Conservation (phyloP, 2,113 vertebrate genomes). For the Phocoena sinus region DNA sequence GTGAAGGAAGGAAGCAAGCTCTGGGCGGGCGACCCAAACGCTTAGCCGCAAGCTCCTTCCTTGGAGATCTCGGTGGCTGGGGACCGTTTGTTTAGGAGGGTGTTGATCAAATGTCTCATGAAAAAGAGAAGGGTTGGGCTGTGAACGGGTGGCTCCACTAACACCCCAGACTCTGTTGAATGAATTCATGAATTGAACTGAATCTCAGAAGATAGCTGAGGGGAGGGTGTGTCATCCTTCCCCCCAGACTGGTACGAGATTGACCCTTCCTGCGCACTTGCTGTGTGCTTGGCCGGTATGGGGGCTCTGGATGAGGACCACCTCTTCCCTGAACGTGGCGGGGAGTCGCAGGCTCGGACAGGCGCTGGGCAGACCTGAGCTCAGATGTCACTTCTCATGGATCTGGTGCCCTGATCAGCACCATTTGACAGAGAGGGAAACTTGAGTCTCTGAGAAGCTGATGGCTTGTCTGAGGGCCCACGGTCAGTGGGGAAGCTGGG, state of each 20-base stretch:
- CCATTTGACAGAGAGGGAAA: background rate
- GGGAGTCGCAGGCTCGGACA: rapidly evolving
- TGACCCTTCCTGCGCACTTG: rapidly evolving
- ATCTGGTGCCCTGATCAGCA: background rate
- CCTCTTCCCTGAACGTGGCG: rapidly evolving
- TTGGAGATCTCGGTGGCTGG: background rate
- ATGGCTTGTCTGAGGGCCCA: background rate
- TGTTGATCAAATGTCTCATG: background rate
- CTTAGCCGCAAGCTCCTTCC: rapidly evolving
- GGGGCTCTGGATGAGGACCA: rapidly evolving
- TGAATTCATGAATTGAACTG: background rate
- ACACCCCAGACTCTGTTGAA: background rate
- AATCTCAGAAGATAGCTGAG: background rate
- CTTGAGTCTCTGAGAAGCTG: background rate
- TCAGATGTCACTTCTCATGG: background rate
- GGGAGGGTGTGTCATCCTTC: background rate
- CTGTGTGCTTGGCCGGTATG: rapidly evolving
- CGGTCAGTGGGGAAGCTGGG: background rate
- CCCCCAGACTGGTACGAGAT: rapidly evolving
- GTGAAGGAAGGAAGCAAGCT: background rate
- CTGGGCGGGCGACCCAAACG: rapidly evolving
- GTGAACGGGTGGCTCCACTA: background rate
- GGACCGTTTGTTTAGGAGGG: background rate
- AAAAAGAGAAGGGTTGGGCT: background rate
- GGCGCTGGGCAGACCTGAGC: background rate